Conservation (phyloP, 2,797 vertebrate species). For the Saguinus oedipus region DNA sequence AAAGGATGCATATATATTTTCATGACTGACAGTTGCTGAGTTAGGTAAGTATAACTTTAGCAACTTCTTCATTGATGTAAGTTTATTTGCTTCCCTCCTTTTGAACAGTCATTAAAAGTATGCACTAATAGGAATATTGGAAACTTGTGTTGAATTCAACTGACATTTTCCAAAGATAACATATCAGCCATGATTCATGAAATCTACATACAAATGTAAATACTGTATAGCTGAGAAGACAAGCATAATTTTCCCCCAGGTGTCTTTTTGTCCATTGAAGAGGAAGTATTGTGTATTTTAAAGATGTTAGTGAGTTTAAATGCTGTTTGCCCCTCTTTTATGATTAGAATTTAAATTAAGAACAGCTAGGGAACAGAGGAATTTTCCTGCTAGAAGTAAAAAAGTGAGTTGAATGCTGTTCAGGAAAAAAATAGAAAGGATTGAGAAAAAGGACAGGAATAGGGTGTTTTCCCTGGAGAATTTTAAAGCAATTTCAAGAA, state of each 20-base stretch:
- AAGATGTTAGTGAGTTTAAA: neutral
- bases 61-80: neutral
- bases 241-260: neutral
- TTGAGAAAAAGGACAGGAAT: neutral
- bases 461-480: neutral
- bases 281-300: neutral
- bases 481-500: conserved; percentile 56
- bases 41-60: neutral
- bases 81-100: neutral
- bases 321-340: neutral
- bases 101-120: neutral
- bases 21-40: conserved; percentile 1
- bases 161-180: neutral
- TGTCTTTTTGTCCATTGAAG: neutral
- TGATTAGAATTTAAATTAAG: conserved; percentile 41
- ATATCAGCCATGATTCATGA: neutral
- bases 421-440: neutral
- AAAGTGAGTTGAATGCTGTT: neutral
- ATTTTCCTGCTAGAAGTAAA: conserved; percentile 27
- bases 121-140: neutral
- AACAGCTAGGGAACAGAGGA: neutral
- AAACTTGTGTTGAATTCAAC: neutral
- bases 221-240: neutral
- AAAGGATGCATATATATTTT: conserved; percentile 11
- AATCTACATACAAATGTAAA: conserved; percentile 26